Evolutionary conservation across 2,797 vertebrate species (phyloP).

Genomic region (Aeoliscus strigatus): DNA sequence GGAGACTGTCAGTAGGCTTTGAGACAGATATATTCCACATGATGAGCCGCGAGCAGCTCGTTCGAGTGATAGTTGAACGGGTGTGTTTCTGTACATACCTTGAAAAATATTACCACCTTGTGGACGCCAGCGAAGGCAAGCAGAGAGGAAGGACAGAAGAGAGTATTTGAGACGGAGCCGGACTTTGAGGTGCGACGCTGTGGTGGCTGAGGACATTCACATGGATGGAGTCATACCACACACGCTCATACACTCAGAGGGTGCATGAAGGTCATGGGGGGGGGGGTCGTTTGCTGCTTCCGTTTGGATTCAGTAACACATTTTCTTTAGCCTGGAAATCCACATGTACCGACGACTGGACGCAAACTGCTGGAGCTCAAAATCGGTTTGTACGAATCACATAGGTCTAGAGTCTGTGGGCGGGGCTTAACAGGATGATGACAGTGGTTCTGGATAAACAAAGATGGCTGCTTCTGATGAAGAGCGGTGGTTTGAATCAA

Average conservation of each 20-base stretch:
- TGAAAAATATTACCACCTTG: slow-evolving; percentile 80
- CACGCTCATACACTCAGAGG: not conserved
- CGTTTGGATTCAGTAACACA: not conserved
- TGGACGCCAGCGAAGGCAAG: slow-evolving; percentile 65
- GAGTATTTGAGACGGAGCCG: slow-evolving; percentile 61
- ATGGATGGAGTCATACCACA: slow-evolving; percentile 9
- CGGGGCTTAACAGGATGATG: too few species aligned
- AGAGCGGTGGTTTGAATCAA: too few species aligned
- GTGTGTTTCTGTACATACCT: slow-evolving; percentile 72
- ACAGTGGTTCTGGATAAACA: too few species aligned
- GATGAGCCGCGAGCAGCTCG: slow-evolving; percentile 20
- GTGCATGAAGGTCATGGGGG: slow-evolving; percentile 35
- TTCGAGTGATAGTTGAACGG: slow-evolving; percentile 22
- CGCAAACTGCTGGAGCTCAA: too few species aligned
- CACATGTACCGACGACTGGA: too few species aligned
- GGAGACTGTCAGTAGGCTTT: slow-evolving; percentile 12
- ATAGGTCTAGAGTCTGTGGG: too few species aligned
- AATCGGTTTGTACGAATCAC: too few species aligned
- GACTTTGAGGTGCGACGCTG: slow-evolving; percentile 19
- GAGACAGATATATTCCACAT: slow-evolving; percentile 18
- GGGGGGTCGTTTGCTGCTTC: slow-evolving; percentile 15
- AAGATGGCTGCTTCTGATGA: too few species aligned
- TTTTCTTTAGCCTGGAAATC: too few species aligned
- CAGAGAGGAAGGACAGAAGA: slow-evolving; percentile 73
- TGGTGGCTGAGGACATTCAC: slow-evolving; percentile 19